Base-by-base conservation (phyloP, 2,888 invertebrate species). In the Empis stercorea region DNA sequence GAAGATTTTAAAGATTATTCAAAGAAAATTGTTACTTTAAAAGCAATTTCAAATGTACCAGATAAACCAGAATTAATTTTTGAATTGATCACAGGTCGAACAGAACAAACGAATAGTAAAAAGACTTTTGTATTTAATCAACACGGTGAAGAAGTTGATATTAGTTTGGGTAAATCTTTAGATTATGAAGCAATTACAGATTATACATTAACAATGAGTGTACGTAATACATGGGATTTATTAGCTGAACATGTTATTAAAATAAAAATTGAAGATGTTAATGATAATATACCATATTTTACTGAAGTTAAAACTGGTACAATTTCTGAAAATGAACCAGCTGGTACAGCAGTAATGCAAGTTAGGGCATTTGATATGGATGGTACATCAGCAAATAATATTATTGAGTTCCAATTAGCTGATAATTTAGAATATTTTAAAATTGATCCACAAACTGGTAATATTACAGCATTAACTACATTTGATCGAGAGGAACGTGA, bases 261-360 rank as follows among this genome's bases (percentile, higher is more conserved):
- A 57, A 81, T 94, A 30, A 78, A 81, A 65, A 78, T 94, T 2
- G 75, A 79, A 60, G 93, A 94, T 63, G 89, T 89, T 0, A 94
- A 94, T 61, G 94, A 94, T 63, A 91, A 91, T 60, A 84, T 87
- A 55, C 94, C 84, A 1, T 80, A 80, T 55, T 92, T 94, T 60
- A 83, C 84, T 41, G 87, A 88, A 65, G 78, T 85, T 13, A 76
- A 82, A 58, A 79, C 80, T 14, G 91, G 89, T 1, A 84, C 81
- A 56, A 88, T 92, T 5, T 69, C 87, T 50, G 92, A 92, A 71
- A 89, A 93, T 61, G 88, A 91, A 62, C 78, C 78, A 0, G 71
- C 78, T 0, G 89, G 88, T 4, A 87, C 87, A 6, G 82, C 81
- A 10, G 92, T 92, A 1, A 88, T 91, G 84, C 84, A 86, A 69